A percentile compares a stretch with the other conserved stretches of the same genome.
These are phyloP conservation scores for Trachelipus rathkii DNA, from an alignment of 1,140 invertebrate species.

Conservation along the genomic window DNA sequence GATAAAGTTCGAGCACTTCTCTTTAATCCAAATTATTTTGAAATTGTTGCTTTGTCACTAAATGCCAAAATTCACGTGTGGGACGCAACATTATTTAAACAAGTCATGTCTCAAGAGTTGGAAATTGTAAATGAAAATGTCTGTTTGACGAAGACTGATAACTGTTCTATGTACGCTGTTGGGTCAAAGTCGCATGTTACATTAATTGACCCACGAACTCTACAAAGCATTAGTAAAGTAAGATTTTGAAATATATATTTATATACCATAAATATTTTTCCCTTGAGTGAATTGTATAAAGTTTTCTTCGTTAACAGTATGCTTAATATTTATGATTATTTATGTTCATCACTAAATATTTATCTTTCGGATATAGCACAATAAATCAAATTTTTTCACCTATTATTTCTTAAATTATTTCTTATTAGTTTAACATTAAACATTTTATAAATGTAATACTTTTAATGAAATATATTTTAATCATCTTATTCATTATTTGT, in stretches of 20 bases:
- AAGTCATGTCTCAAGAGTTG: conserved; percentile 10
- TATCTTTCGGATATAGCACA: too few species aligned
- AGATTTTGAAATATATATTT: background rate
- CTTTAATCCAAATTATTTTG: conserved; percentile 67
- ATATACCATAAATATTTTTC: too few species aligned
- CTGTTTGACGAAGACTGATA: background rate
- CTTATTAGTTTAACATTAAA: too few species aligned
- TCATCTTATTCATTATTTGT: too few species aligned
- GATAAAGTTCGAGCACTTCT: conserved; percentile 78
- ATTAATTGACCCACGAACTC: background rate
- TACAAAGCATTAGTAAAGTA: conserved; percentile 5
- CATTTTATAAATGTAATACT: too few species aligned
- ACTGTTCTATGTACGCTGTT: conserved; percentile 16
- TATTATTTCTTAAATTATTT: too few species aligned
- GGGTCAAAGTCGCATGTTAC: conserved; percentile 10
- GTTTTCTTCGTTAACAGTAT: too few species aligned
- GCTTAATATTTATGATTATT: too few species aligned
- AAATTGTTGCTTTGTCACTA: background rate
- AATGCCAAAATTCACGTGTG: conserved; percentile 14
- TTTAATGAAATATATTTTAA: too few species aligned
- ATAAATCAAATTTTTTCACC: too few species aligned
- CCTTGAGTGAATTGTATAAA: too few species aligned
- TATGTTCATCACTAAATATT: too few species aligned
- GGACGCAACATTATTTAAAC: background rate
- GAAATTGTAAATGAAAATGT: conserved; percentile 1